Evolutionary conservation across 2,888 invertebrate genomes (phyloP).

Genomic region (Rhabditoides inermis): DNA sequence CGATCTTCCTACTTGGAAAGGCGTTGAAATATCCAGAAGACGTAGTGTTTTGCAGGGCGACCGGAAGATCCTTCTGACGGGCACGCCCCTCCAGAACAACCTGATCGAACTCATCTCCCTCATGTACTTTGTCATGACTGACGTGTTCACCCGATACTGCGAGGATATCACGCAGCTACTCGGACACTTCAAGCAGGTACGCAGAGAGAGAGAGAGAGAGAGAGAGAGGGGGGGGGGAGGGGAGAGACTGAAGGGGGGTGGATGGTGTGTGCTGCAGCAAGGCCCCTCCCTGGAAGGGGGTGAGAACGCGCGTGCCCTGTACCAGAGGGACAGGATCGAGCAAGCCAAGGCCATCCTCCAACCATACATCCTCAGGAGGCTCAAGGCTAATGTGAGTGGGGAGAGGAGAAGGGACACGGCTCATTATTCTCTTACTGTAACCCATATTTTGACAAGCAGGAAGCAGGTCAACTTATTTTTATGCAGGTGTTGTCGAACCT

Average conservation of each 20-base stretch:
- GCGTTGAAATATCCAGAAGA: no score
- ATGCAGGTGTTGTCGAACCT: no score
- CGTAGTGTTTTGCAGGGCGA: conserved; percentile 68
- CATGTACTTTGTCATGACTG: conserved; percentile 89
- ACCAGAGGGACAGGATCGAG: conserved; percentile 78
- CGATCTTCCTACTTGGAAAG: no score
- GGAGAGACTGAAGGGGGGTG: conserved; percentile 1
- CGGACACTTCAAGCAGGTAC: conserved; percentile 36
- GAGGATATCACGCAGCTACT: conserved; percentile 39
- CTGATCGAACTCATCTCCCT: conserved; percentile 83
- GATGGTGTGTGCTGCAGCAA: conserved; percentile 11
- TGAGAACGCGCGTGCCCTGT: conserved; percentile 64
- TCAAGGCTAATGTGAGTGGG: conserved; percentile 64
- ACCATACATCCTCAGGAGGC: conserved; percentile 79
- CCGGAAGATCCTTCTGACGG: conserved; percentile 78
- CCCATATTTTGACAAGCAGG: no score
- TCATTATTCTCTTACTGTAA: neutral
- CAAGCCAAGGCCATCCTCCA: conserved; percentile 91
- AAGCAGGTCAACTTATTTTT: no score
- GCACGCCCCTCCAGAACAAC: conserved; percentile 92
- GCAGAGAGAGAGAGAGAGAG: neutral
- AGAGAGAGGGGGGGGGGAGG: no score
- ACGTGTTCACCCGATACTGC: conserved; percentile 53
- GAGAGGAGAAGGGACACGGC: conserved; percentile 52
- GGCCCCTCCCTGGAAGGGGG: conserved; percentile 23